A percentile compares a stretch with the other conserved stretches of the same genome.
Evolutionary conservation across 2,888 invertebrate species (phyloP).

Genomic region (Lycophotia porphyrea): DNA sequence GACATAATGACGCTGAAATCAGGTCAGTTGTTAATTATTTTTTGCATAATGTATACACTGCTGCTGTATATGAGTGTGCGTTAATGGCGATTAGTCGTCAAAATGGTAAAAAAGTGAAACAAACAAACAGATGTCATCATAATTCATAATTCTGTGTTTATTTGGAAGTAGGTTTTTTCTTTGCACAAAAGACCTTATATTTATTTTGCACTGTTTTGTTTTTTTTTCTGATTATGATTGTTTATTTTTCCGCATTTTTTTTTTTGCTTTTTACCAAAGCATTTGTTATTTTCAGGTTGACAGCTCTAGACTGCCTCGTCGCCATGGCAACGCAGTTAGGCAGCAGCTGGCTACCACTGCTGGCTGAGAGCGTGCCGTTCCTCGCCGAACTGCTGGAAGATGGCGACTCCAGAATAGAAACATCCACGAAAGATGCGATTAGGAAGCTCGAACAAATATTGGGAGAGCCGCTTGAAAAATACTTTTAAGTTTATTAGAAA

Average conservation of each 20-base stretch:
- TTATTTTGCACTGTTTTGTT: no score
- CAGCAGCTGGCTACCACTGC: conserved; percentile 96
- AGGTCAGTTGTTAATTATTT: conserved; percentile 76
- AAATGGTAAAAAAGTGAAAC: no score
- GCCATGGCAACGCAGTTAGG: conserved; percentile 96
- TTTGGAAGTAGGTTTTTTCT: no score
- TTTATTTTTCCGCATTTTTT: no score
- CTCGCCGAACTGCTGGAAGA: conserved; percentile 98
- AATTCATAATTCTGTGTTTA: no score
- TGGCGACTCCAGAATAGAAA: conserved; percentile 95
- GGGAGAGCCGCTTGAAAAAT: conserved; percentile 97
- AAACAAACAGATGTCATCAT: no score
- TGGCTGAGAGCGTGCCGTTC: conserved; percentile 98
- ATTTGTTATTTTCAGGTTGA: conserved; percentile 86
- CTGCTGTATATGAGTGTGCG: no score
- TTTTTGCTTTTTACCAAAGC: neutral
- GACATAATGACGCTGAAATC: conserved; percentile 93
- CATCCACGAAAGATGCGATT: conserved; percentile 94
- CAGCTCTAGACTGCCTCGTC: conserved; percentile 93
- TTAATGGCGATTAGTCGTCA: no score
- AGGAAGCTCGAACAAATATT: conserved; percentile 96
- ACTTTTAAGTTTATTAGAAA: conserved; percentile 90
- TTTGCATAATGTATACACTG: no score
- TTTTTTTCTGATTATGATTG: no score
- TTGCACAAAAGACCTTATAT: no score